Evolutionary conservation across 1,140 invertebrate species (phyloP).

Genomic region (Eriocheir sinensis): DNA sequence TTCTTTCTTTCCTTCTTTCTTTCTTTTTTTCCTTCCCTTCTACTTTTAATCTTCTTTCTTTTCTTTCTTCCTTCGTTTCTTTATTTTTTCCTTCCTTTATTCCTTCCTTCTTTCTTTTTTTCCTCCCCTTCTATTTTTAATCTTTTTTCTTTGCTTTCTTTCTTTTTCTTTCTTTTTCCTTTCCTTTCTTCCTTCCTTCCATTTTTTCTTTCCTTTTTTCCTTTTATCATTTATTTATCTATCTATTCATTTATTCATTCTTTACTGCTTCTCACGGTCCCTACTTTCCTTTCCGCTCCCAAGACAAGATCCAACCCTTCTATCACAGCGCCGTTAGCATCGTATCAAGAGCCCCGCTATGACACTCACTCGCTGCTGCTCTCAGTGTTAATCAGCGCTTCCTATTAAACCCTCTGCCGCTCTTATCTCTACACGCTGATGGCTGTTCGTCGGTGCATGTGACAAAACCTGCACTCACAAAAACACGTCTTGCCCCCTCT

Average conservation of each 20-base stretch:
- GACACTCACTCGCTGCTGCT: too few species aligned
- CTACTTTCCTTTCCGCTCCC: background rate
- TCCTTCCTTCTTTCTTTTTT: too few species aligned
- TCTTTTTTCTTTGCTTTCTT: background rate
- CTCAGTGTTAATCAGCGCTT: too few species aligned
- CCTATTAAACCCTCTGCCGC: background rate
- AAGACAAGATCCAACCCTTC: background rate
- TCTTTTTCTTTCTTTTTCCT: background rate
- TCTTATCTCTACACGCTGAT: background rate
- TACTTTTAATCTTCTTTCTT: too few species aligned
- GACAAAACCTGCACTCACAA: too few species aligned
- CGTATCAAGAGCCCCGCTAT: too few species aligned
- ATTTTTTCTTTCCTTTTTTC: background rate
- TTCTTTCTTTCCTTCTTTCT: background rate
- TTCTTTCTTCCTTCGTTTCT: too few species aligned
- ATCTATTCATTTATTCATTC: background rate
- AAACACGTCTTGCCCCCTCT: background rate
- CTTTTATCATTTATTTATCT: background rate
- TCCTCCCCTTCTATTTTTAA: background rate
- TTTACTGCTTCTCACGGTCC: too few species aligned
- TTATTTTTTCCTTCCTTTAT: too few species aligned
- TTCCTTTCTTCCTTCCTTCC: background rate
- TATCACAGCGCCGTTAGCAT: background rate
- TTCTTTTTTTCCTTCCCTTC: background rate
- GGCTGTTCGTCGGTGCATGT: background rate